These are phyloP conservation scores for Hirundo rustica DNA, from an alignment of 2,797 vertebrate species.

Conservation along the genomic window DNA sequence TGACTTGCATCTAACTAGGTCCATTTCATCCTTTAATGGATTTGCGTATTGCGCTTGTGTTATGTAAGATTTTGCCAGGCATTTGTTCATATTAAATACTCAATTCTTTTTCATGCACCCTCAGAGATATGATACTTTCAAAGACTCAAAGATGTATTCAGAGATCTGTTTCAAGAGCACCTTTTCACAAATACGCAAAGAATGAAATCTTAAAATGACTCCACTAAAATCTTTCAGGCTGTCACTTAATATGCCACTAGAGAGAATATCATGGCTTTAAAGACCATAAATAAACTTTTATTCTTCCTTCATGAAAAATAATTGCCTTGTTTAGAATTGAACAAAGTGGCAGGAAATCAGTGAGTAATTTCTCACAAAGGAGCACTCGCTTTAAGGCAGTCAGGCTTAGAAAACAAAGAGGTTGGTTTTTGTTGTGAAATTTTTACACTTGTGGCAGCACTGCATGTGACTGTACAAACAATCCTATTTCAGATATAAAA, in stretches of 20 bases:
- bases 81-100: neutral
- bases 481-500: neutral
- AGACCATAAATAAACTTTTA: constrained; percentile 8
- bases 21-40: constrained; percentile 21
- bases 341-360: constrained; percentile 12
- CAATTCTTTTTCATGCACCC: neutral
- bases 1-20: neutral
- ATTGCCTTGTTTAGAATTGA: constrained; percentile 13
- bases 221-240: neutral
- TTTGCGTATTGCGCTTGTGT: neutral
- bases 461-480: neutral
- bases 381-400: neutral
- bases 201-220: neutral
- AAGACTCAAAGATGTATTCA: neutral
- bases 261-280: neutral
- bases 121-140: neutral
- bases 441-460: neutral
- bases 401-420: neutral
- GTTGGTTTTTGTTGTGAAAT: neutral
- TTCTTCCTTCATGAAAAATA: constrained; percentile 20
- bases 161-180: neutral
- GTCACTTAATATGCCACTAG: neutral
- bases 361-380: neutral
- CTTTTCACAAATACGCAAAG: neutral
- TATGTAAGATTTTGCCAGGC: neutral